Percentiles rank a stretch among this genome's conserved stretches.
Evolutionary conservation across 30 jellyfish, hydroid and myxozoan species (phyloP).

Genomic region (Turritopsis rubra): DNA sequence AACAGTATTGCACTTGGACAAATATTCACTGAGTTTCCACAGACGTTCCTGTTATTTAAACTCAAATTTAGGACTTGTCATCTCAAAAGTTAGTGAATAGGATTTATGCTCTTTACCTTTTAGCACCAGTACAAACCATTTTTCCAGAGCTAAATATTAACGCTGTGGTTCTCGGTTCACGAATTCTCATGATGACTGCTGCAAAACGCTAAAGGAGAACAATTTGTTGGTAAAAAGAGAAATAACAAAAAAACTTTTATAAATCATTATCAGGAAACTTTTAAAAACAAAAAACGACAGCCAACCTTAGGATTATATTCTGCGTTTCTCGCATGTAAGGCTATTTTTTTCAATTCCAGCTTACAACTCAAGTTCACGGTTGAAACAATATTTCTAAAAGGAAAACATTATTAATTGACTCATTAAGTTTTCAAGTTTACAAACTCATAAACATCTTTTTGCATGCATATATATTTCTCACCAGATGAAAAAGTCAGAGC

Average conservation of each 20-base stretch:
- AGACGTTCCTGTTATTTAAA: too few relatives aligned
- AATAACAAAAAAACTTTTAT: too few relatives aligned
- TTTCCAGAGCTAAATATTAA: constrained; percentile 95
- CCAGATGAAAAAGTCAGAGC: too few relatives aligned
- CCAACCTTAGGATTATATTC: constrained; percentile 94
- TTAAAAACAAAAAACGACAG: not conserved
- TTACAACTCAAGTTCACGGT: constrained; percentile 91
- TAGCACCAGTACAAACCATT: constrained; percentile 99
- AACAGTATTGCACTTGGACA: too few relatives aligned
- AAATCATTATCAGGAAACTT: not conserved
- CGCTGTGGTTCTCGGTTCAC: constrained; percentile 99
- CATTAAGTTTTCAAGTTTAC: not conserved
- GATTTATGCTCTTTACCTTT: too few relatives aligned
- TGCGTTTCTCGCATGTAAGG: constrained; percentile 95
- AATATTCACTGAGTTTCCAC: too few relatives aligned
- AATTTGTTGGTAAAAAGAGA: too few relatives aligned
- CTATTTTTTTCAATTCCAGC: constrained; percentile 74
- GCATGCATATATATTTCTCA: too few relatives aligned
- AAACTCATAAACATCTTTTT: too few relatives aligned
- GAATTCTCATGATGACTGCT: constrained; percentile 96
- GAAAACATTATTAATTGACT: not conserved
- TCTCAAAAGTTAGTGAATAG: too few relatives aligned
- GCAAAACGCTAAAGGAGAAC: constrained; percentile 78
- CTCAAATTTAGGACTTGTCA: too few relatives aligned
- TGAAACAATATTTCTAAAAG: constrained; percentile 75